Base-by-base conservation (phyloP, 2,888 invertebrate species). In the Leptinotarsa haldemani region DNA sequence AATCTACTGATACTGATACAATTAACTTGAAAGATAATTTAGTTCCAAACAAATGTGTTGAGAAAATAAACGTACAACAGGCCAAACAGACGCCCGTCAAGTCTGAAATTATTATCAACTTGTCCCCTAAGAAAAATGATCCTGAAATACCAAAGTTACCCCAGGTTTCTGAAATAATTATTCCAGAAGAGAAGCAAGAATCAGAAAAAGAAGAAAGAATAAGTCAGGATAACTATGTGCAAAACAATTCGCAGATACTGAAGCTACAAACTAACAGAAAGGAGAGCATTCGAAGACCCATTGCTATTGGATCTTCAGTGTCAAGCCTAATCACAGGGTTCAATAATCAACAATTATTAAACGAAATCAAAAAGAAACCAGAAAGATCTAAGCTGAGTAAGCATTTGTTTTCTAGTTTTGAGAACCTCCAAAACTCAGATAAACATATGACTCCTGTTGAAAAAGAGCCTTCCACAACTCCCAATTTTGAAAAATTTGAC, bases 131-230 rank as follows among this genome's bases (percentile, higher is more conserved):
- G 88, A 85, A 89, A 88, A 81, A 88, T 86, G 85, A 90, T 87
- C 83, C 90, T 80, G 93, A 93, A 83, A 93, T 93, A 85, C 93
- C 93, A 76, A 93, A 92, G 88, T 89, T 93, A 83, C 93, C 93
- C 53, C 93, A 93, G 87, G 93, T 93, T 77, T 93, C 93, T 58
- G 93, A 93, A 85, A 93, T 93, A 71, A 92, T 93, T 74, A 93
- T 92, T 75, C 93, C 93, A 0, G 93, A 91, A 73, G 92, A 82
- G 82, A 83, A 84, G 69, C 80, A 82, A 71, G 82, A 83, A 47
- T 75, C 81, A 48, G 81, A 83, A 72, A 80, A 83, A 61, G 84
- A 85, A 67, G 85, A 85, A 22, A 77, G 83, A 64, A 85, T 87
- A 30, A 83, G 78, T 58, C 86, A 86, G 73, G 88, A 88, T 74